Conservation (phyloP, 2,797 vertebrate species). For the Cichlasoma orientale region DNA sequence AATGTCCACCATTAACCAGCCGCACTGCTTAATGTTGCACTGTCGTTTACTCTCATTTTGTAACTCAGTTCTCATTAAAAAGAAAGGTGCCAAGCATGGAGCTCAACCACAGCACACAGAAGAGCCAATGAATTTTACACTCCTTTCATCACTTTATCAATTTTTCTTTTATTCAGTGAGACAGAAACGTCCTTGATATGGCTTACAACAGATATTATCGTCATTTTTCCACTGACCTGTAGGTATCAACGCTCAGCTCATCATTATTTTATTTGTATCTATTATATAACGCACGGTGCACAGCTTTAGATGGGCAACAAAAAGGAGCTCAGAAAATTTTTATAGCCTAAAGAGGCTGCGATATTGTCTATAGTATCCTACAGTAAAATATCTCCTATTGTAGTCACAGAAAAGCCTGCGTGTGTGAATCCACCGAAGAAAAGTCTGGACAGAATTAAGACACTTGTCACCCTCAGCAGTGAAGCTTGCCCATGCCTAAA, state of each 20-base stretch:
- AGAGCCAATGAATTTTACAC: background rate
- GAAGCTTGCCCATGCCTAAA: background rate
- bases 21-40: background rate
- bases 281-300: background rate
- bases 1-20: background rate
- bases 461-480: background rate
- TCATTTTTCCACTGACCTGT: background rate
- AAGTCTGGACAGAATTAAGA: background rate
- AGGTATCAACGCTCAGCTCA: background rate
- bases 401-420: background rate
- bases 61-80: background rate
- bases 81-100: background rate
- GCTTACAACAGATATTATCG: background rate
- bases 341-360: background rate
- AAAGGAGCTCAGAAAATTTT: background rate
- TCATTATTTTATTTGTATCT: background rate
- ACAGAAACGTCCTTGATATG: background rate
- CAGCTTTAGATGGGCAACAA: background rate
- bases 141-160: background rate
- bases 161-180: background rate
- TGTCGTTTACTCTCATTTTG: background rate
- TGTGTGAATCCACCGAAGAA: background rate
- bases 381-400: background rate
- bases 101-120: background rate
- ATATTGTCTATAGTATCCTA: background rate